phyloP scores from a whole-genome alignment of 1,140 invertebrate species.

The Halesus radiatus region DNA sequence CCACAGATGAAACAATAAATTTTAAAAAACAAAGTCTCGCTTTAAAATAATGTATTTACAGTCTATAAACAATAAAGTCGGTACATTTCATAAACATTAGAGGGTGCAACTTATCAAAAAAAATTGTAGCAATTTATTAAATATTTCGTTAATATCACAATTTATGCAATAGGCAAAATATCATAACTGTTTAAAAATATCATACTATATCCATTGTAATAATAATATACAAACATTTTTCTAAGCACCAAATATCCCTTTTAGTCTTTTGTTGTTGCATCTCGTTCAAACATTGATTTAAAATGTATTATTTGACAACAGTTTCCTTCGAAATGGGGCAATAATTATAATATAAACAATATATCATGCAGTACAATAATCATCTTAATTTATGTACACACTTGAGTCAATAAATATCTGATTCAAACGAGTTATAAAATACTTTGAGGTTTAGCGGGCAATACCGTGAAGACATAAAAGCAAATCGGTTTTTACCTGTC shows the following conservation, averaged over 20 bases:
- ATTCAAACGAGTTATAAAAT: too few species aligned
- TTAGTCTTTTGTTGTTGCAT: slow-evolving; percentile 24
- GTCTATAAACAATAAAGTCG: background rate
- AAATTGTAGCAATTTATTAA: slow-evolving; percentile 38
- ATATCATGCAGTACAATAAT: too few species aligned
- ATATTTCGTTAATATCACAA: slow-evolving; percentile 39
- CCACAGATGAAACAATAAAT: too few species aligned
- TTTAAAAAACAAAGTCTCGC: too few species aligned
- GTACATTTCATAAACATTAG: slow-evolving; percentile 24
- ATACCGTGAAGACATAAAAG: too few species aligned
- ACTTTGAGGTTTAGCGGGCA: too few species aligned
- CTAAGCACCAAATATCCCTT: slow-evolving; percentile 34
- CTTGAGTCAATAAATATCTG: too few species aligned
- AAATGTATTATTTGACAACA: background rate
- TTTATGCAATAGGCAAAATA: slow-evolving; percentile 44
- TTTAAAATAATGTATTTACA: slow-evolving; percentile 10
- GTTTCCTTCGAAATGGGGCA: background rate
- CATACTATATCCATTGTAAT: slow-evolving; percentile 19
- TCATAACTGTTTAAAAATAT: slow-evolving; percentile 19
- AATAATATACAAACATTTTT: slow-evolving; percentile 27
- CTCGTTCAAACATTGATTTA: background rate
- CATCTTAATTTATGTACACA: too few species aligned
- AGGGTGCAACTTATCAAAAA: slow-evolving; percentile 35
- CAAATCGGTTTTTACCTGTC: too few species aligned
- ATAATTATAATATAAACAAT: background rate